phyloP scores from a whole-genome alignment of 2,797 vertebrate species.

The Parotocinclus haroldoi region DNA sequence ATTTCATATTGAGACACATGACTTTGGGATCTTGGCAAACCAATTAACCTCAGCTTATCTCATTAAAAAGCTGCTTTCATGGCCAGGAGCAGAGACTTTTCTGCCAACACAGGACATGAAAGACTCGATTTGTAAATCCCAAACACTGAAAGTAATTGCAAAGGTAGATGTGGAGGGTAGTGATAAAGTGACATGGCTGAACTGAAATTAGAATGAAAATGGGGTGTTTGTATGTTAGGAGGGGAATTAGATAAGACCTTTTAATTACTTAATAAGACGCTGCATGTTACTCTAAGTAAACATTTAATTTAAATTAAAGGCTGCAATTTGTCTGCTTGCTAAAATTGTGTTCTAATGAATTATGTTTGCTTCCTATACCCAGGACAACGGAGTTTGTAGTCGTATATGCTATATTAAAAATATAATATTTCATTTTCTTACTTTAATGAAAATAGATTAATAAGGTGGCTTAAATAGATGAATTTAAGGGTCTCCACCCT shows the following conservation, averaged over 20 bases:
- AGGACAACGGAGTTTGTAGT: background rate
- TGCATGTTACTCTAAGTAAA: background rate
- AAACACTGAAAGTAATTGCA: conserved; percentile 79
- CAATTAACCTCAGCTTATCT: conserved; percentile 79
- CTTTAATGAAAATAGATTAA: too few relatives aligned
- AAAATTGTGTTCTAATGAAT: background rate
- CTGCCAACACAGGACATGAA: conserved; percentile 74
- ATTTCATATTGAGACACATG: conserved; percentile 76
- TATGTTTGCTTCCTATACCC: background rate
- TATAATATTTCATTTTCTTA: too few relatives aligned
- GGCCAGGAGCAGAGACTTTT: conserved; percentile 71
- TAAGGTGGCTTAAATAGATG: too few relatives aligned
- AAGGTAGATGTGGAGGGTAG: conserved; percentile 71
- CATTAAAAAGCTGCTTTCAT: conserved; percentile 81
- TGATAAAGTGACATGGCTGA: conserved; percentile 67
- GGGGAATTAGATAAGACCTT: conserved; percentile 38
- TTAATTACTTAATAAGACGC: conserved; percentile 1
- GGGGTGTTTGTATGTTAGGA: conserved; percentile 16
- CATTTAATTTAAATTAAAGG: conserved; percentile 5
- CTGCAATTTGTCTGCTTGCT: background rate
- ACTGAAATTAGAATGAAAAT: conserved; percentile 54
- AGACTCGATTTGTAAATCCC: conserved; percentile 74
- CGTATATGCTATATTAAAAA: too few relatives aligned
- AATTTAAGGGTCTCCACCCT: background rate
- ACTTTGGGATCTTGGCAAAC: conserved; percentile 73